A percentile compares a stretch with the other conserved stretches of the same genome.
These are phyloP conservation scores for Apamea sordens DNA, from an alignment of 2,888 invertebrate species.

Conservation along the genomic window DNA sequence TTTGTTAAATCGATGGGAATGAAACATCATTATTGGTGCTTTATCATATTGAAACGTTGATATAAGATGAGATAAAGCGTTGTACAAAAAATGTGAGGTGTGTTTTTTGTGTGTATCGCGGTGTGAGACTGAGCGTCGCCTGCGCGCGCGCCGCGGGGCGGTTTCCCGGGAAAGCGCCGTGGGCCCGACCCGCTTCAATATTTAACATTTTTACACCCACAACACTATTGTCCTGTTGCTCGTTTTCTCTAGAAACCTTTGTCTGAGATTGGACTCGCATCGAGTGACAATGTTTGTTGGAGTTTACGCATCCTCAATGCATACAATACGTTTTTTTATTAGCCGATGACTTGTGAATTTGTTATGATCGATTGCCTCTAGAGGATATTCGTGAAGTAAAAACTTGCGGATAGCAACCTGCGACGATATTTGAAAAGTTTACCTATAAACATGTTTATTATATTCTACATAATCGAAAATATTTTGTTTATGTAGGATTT, in stretches of 20 bases:
- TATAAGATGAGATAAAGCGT: constrained; percentile 85
- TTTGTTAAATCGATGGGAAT: constrained; percentile 86
- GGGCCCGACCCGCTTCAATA: constrained; percentile 85
- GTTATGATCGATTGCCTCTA: constrained; percentile 87
- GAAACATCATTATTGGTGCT: constrained; percentile 90
- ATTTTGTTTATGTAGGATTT: not conserved
- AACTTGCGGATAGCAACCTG: constrained; percentile 80
- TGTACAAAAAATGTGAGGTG: constrained; percentile 81
- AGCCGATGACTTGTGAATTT: constrained; percentile 90
- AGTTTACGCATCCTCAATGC: constrained; percentile 84
- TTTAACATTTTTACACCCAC: constrained; percentile 88
- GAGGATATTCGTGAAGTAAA: constrained; percentile 73
- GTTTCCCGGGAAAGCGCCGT: constrained; percentile 87
- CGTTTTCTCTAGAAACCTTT: constrained; percentile 85
- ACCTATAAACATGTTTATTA: constrained; percentile 68
- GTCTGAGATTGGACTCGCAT: constrained; percentile 84
- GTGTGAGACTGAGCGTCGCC: constrained; percentile 88
- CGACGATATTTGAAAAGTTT: constrained; percentile 66
- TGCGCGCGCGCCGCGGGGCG: constrained; percentile 86
- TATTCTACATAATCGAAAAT: constrained; percentile 25
- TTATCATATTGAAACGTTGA: constrained; percentile 87
- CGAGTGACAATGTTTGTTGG: constrained; percentile 89
- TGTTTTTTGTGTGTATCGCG: constrained; percentile 85
- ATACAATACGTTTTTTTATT: constrained; percentile 87
- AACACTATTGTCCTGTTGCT: constrained; percentile 81